A percentile compares a stretch with the other conserved stretches of the same genome.
Conservation (phyloP, 2,888 invertebrate genomes). For the Parascotia fuliginaria region DNA sequence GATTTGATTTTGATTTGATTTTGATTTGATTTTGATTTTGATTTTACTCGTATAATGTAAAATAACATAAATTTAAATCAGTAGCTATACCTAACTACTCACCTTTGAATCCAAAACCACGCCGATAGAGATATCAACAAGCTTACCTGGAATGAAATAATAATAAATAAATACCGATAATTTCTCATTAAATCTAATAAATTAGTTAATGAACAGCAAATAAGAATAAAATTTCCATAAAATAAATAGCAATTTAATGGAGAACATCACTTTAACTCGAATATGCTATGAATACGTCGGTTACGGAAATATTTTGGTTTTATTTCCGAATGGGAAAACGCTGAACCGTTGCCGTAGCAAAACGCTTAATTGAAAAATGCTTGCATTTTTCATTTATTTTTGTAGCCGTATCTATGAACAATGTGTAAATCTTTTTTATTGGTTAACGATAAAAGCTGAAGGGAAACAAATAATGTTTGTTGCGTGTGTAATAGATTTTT, state of each 20-base stretch:
- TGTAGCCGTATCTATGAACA: slow-evolving; percentile 37
- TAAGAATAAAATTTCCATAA: slow-evolving; percentile 63
- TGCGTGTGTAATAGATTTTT: slow-evolving; percentile 11
- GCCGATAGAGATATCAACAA: slow-evolving; percentile 27
- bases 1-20: no score
- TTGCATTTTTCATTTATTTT: slow-evolving; percentile 41
- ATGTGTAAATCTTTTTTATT: slow-evolving; percentile 43
- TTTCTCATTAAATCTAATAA: slow-evolving; percentile 29
- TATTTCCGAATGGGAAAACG: slow-evolving; percentile 39
- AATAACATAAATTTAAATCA: no score
- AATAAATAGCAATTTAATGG: slow-evolving; percentile 61
- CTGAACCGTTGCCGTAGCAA: slow-evolving; percentile 32
- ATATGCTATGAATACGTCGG: slow-evolving; percentile 54
- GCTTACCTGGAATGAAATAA: slow-evolving; percentile 41
- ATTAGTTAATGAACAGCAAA: slow-evolving; percentile 64
- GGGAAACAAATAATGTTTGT: slow-evolving; percentile 32
- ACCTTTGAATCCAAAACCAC: slow-evolving; percentile 46
- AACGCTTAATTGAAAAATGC: slow-evolving; percentile 48
- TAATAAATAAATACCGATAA: slow-evolving; percentile 33
- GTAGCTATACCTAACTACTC: slow-evolving; percentile 41
- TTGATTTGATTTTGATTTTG: no score
- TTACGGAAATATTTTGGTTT: slow-evolving; percentile 62
- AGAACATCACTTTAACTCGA: slow-evolving; percentile 52
- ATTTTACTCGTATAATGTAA: no score
- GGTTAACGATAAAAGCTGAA: slow-evolving; percentile 29